A percentile compares a stretch with the other conserved stretches of the same genome.
Evolutionary conservation across 1,140 invertebrate genomes (phyloP).

Genomic region (Eubasilissa regina): DNA sequence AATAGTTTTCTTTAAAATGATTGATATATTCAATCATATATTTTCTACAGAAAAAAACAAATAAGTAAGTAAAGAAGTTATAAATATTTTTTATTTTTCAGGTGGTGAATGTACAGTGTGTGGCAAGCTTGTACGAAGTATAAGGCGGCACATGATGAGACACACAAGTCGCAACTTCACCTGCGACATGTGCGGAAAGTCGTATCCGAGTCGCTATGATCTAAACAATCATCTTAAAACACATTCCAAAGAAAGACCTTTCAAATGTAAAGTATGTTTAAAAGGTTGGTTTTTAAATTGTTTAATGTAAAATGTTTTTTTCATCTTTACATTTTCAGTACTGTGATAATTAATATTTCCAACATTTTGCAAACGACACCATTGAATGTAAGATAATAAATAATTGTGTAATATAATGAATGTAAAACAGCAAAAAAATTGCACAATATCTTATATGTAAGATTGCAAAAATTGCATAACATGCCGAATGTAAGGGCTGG

Average conservation of each 20-base stretch:
- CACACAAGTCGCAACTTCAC: slow-evolving; percentile 34
- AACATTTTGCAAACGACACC: no score
- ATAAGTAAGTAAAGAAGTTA: not conserved
- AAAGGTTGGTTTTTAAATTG: slow-evolving; percentile 57
- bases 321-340: slow-evolving; percentile 62
- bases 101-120: slow-evolving; percentile 38
- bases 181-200: slow-evolving; percentile 53
- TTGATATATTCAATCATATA: not conserved
- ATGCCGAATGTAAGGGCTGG: no score
- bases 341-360: not conserved
- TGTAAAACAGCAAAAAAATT: no score
- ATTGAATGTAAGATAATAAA: no score
- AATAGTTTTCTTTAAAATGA: not conserved
- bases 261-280: slow-evolving; percentile 43
- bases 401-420: no score
- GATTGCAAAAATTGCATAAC: no score
- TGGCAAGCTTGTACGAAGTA: slow-evolving; percentile 25
- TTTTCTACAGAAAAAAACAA: not conserved
- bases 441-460: no score
- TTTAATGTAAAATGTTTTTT: slow-evolving; percentile 67
- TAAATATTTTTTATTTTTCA: slow-evolving; percentile 13
- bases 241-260: slow-evolving; percentile 44
- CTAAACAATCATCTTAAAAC: slow-evolving; percentile 40
- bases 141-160: slow-evolving; percentile 45
- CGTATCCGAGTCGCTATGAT: slow-evolving; percentile 38